phyloP scores from a whole-genome alignment of 2,888 invertebrate species.

The Muschampia staudingeri region DNA sequence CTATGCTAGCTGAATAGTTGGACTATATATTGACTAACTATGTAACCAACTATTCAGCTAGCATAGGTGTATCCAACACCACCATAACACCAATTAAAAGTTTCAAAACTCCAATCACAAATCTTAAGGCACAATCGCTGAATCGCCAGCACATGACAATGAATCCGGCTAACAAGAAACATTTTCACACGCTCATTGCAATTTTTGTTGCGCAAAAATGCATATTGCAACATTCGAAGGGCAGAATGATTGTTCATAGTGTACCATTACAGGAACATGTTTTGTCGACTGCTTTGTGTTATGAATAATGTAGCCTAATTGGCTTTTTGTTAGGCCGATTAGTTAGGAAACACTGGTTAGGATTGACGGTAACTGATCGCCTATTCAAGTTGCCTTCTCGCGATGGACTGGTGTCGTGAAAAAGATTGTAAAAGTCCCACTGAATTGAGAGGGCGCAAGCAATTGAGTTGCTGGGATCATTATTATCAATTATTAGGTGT shows the following conservation, averaged over 20 bases:
- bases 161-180: conserved; percentile 82
- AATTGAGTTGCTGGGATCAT: too few species aligned
- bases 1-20: background rate
- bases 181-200: conserved; percentile 84
- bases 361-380: background rate
- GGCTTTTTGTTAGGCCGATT: conserved; percentile 56
- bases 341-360: conserved; percentile 36
- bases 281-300: conserved; percentile 47
- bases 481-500: too few species aligned
- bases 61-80: background rate
- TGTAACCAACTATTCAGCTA: background rate
- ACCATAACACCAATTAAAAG: conserved; percentile 33
- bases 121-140: conserved; percentile 47
- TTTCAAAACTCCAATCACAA: conserved; percentile 51
- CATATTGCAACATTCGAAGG: conserved; percentile 80
- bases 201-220: conserved; percentile 77
- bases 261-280: conserved; percentile 48
- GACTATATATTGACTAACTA: background rate
- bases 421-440: background rate
- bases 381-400: background rate
- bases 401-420: background rate
- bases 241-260: conserved; percentile 73
- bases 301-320: conserved; percentile 63
- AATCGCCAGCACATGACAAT: conserved; percentile 77
- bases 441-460: background rate